phyloP scores from a whole-genome alignment of 1,140 invertebrate genomes.

The Potamilus streckersoni region DNA sequence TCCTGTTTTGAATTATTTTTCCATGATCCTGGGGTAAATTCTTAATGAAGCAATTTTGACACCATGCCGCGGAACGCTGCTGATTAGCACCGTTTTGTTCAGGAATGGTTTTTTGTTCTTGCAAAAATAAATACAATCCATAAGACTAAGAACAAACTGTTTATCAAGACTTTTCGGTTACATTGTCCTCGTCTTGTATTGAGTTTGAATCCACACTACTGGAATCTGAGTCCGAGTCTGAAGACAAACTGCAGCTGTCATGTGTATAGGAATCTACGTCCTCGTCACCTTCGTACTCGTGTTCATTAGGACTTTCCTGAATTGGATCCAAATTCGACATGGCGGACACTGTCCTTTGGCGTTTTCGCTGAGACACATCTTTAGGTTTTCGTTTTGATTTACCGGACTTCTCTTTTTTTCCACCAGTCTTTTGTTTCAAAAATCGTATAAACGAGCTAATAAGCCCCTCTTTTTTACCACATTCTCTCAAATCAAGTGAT shows the following conservation, averaged over 20 bases:
- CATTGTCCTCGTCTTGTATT: conserved; percentile 20
- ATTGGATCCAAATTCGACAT: conserved; percentile 65
- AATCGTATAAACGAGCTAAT: conserved; percentile 56
- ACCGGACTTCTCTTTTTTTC: conserved; percentile 16
- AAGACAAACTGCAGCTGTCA: conserved; percentile 26
- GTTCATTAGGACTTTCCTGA: conserved; percentile 60
- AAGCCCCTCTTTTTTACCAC: conserved; percentile 56
- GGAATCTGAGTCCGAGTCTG: conserved; percentile 24
- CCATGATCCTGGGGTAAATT: no score
- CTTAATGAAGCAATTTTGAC: no score
- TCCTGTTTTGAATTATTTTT: no score
- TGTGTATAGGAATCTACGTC: conserved; percentile 59
- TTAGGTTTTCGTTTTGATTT: conserved; percentile 61
- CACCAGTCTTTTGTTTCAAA: conserved; percentile 52
- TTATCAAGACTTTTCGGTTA: no score
- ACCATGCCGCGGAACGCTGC: no score
- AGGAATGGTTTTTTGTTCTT: no score
- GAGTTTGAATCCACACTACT: conserved; percentile 20
- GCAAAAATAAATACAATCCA: no score
- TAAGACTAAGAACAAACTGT: no score
- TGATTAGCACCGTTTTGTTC: no score
- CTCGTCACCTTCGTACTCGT: conserved; percentile 43
- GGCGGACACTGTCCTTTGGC: conserved; percentile 60
- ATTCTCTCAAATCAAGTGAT: conserved; percentile 31
- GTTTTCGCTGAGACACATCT: conserved; percentile 51